Percentiles rank a stretch among this genome's conserved stretches.
Conservation (phyloP, 2,888 invertebrate species). For the Hyposoter didymator region DNA sequence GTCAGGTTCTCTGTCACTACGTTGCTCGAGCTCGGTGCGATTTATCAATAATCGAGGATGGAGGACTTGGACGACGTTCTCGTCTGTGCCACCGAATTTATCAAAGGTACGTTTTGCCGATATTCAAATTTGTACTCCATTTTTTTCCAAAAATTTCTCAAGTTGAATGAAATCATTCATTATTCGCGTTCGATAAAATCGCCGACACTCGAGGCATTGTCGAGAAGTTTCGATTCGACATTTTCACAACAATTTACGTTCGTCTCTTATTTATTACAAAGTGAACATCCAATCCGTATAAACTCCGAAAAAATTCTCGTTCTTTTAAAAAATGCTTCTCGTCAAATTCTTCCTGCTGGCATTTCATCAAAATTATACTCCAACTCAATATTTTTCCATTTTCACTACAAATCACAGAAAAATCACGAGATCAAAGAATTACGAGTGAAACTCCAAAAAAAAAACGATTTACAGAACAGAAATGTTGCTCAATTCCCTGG, state of each 20-base stretch:
- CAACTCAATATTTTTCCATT: background rate
- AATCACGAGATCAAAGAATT: background rate
- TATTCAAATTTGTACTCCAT: background rate
- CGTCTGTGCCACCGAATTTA: constrained; percentile 80
- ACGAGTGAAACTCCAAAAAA: background rate
- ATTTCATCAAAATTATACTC: background rate
- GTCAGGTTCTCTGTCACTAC: constrained; percentile 63
- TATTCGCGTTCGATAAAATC: background rate
- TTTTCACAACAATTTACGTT: background rate
- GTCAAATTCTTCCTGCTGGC: background rate
- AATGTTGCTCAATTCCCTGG: background rate
- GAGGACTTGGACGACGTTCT: constrained; percentile 79
- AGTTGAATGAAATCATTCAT: background rate
- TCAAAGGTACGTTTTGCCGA: constrained; percentile 77
- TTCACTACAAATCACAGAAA: background rate
- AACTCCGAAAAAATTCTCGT: background rate
- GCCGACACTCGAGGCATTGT: background rate
- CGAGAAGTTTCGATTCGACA: background rate
- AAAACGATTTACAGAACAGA: too few relatives aligned
- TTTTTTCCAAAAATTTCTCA: background rate
- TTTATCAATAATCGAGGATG: constrained; percentile 72
- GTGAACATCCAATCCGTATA: background rate
- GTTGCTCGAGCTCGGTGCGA: constrained; percentile 44
- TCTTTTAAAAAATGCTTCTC: background rate
- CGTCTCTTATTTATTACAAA: background rate